Base-by-base conservation (phyloP, 2,113 vertebrate species). In the Butastur rufipennis region DNA sequence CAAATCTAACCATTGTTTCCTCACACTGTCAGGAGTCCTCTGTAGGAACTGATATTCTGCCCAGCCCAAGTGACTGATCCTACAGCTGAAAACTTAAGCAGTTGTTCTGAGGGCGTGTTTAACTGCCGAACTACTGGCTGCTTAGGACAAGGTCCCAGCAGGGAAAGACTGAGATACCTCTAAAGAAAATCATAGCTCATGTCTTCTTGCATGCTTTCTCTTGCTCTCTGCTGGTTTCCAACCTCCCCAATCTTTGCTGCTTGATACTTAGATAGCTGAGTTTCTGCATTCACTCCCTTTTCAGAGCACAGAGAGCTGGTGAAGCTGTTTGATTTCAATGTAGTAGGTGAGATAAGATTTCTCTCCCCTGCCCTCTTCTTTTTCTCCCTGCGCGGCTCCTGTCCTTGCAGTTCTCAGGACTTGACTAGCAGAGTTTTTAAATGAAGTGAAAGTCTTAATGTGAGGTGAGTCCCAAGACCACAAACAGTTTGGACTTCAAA, bases 401-500 rank as follows among this genome's bases (percentile, higher is more conserved):
- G 58, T 93, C 53, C 56, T 93, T 75, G 66, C 72, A 75, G 50
- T 91, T 96, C 85, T 66, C 42, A 73, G 81, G 93, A 93, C 71
- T 92, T 86, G 89, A 94, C 95, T 84, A 95, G 88, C 82, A 53
- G 58, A 82, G 86, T 93, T 98, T 96, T 95, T 95, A 95, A 86
- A 97, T 58, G 88, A 95, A 79, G 25, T 0, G 19, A 61, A 94
- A 93, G 96, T 97, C 97, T 98, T 98, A 97, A 98, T 97, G 95
- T 65, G 81, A 98, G 96, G 97, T 97, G 97, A 98, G 97, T 98
- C 97, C 97, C 92, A 96, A 95, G 97, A 97, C 97, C 96, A 96
- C 97, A 98, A 97, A 98, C 96, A 98, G 97, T 96, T 98, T 97
- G 97, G 98, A 98, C 97, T 98, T 98, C 96, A 98, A 98, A 98